Conservation (phyloP, 1,140 invertebrate genomes). For the Eriocheir sinensis region DNA sequence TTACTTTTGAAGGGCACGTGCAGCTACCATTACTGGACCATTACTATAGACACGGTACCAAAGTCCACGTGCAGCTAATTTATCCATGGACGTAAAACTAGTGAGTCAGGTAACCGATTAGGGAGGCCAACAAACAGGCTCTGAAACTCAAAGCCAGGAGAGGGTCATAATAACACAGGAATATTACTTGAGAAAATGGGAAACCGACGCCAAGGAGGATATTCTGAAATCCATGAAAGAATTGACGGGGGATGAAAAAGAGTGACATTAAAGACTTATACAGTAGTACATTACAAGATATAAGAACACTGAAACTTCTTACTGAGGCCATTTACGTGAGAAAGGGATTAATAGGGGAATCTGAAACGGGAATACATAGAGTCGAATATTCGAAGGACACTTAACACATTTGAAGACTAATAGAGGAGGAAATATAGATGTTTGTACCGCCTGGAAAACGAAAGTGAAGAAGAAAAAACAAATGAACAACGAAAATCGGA, state of each 20-base stretch:
- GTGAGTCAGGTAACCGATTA: not conserved
- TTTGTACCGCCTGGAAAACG: too few relatives aligned
- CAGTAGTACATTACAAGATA: not conserved
- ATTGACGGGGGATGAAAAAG: not conserved
- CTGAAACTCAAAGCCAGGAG: not conserved
- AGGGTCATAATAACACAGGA: not conserved
- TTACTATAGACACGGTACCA: not conserved
- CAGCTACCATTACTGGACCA: not conserved
- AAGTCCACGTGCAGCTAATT: not conserved
- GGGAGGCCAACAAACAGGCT: not conserved
- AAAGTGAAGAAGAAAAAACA: too few relatives aligned
- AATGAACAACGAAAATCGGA: too few relatives aligned
- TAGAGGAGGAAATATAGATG: too few relatives aligned
- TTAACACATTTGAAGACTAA: too few relatives aligned
- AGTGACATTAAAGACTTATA: constrained; percentile 15
- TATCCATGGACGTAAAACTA: not conserved
- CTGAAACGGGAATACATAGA: too few relatives aligned
- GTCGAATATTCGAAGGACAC: not conserved
- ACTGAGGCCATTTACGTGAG: not conserved
- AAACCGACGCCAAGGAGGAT: too few relatives aligned
- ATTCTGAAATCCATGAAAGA: not conserved
- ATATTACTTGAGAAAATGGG: not conserved
- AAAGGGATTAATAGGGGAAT: not conserved
- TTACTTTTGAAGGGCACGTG: too few relatives aligned
- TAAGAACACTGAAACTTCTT: not conserved